phyloP scores from a whole-genome alignment of 1,140 invertebrate genomes.

The Sweltsa coloradensis region DNA sequence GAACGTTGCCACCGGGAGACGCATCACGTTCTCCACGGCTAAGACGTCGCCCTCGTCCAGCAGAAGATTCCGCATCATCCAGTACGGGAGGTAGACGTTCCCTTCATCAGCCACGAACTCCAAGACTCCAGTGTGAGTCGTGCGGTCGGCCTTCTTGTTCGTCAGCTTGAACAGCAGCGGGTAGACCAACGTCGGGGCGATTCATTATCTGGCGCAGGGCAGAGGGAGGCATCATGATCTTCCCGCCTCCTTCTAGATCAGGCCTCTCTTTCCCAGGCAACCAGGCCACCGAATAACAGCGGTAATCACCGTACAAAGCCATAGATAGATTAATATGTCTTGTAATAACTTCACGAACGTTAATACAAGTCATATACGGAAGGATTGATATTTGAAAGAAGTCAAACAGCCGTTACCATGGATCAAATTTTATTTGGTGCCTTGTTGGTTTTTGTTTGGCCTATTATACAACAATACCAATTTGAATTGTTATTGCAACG shows the following conservation, averaged over 20 bases:
- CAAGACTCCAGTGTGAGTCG: conserved; percentile 93
- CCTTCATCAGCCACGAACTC: conserved; percentile 99
- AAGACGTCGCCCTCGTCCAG: conserved; percentile 84
- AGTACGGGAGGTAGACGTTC: conserved; percentile 92
- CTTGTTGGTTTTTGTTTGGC: too few species aligned
- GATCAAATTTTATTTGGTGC: too few species aligned
- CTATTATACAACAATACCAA: too few species aligned
- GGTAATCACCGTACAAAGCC: too few species aligned
- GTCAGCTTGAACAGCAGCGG: conserved; percentile 97
- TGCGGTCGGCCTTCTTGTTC: conserved; percentile 70
- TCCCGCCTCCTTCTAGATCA: conserved; percentile 94
- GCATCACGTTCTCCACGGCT: conserved; percentile 86
- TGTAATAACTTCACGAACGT: too few species aligned
- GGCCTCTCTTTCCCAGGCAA: conserved; percentile 82
- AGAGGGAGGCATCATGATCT: conserved; percentile 97
- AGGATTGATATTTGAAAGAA: too few species aligned
- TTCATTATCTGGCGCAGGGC: conserved; percentile 87
- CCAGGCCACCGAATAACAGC: conserved; percentile 93
- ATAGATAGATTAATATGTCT: too few species aligned
- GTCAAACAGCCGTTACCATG: too few species aligned
- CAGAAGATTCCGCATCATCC: conserved; percentile 98
- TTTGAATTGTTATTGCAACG: too few species aligned
- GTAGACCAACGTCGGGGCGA: conserved; percentile 89
- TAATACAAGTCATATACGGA: too few species aligned
- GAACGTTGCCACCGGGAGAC: conserved; percentile 88